Evolutionary conservation across 2,888 invertebrate species (phyloP).

Genomic region (Atethmia centrago): DNA sequence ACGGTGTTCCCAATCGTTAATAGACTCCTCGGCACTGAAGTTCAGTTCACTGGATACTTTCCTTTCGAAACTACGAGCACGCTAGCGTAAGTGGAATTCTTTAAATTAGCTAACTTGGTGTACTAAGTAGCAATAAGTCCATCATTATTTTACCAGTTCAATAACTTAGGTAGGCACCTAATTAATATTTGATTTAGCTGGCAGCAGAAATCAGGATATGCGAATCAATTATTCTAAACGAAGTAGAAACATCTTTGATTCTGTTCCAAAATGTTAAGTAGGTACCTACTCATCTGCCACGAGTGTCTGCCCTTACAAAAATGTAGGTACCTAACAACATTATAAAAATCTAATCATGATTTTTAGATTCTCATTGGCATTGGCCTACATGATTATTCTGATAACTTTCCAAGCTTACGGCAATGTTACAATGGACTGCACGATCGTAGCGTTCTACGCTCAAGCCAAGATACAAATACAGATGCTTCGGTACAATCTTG

Average conservation of each 20-base stretch:
- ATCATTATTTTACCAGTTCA: neutral
- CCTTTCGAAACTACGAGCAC: constrained; percentile 78
- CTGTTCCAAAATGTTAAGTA: neutral
- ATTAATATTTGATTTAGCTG: neutral
- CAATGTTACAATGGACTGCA: constrained; percentile 84
- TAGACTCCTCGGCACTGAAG: constrained; percentile 72
- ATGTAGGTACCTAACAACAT: neutral
- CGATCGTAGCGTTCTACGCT: constrained; percentile 81
- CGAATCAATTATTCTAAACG: constrained; percentile 3
- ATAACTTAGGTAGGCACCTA: neutral
- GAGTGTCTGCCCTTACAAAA: neutral
- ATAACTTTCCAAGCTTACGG: constrained; percentile 81
- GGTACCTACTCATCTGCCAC: neutral
- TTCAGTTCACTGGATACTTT: constrained; percentile 80
- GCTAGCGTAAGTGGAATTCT: constrained; percentile 73
- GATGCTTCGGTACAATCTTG: constrained; percentile 79
- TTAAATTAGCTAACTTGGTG: neutral
- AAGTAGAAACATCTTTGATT: neutral
- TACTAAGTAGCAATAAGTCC: neutral
- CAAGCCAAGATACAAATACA: constrained; percentile 81
- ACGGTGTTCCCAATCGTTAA: constrained; percentile 78
- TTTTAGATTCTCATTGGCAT: constrained; percentile 79
- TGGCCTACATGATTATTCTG: constrained; percentile 75
- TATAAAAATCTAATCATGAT: constrained; percentile 4
- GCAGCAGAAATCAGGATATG: neutral